phyloP scores from a whole-genome alignment of 2,797 vertebrate species.

The Spinus pinus region DNA sequence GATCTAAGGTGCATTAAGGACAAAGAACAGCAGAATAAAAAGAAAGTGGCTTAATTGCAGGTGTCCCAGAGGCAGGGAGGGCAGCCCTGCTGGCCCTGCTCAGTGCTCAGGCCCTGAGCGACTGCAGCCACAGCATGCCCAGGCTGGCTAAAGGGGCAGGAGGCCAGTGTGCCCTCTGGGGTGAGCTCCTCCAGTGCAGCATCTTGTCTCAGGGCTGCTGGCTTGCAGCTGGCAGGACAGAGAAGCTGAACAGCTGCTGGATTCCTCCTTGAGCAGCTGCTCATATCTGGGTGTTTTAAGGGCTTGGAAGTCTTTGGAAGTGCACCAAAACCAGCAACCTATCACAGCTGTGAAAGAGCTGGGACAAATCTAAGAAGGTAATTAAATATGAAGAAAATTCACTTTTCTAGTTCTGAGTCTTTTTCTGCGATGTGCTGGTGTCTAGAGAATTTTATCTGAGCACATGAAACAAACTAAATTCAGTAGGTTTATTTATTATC shows the following conservation, averaged over 20 bases:
- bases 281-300: neutral
- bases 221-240: neutral
- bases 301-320: neutral
- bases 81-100: neutral
- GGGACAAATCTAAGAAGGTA: neutral
- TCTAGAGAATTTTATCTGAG: neutral
- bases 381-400: neutral
- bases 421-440: neutral
- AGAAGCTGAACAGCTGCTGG: conserved; percentile 42
- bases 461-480: neutral
- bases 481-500: neutral
- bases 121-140: neutral
- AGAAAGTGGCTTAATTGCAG: neutral
- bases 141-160: accelerated
- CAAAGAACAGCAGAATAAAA: neutral
- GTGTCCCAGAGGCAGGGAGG: neutral
- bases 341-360: neutral
- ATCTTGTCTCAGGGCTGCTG: neutral
- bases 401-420: neutral
- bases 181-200: neutral
- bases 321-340: neutral
- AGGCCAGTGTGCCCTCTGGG: neutral
- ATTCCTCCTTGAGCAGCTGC: conserved; percentile 42
- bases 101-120: neutral
- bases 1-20: neutral